A percentile compares a stretch with the other conserved stretches of the same genome.
phyloP scores from a whole-genome alignment of 2,888 invertebrate genomes.

The Conistra vaccinii region DNA sequence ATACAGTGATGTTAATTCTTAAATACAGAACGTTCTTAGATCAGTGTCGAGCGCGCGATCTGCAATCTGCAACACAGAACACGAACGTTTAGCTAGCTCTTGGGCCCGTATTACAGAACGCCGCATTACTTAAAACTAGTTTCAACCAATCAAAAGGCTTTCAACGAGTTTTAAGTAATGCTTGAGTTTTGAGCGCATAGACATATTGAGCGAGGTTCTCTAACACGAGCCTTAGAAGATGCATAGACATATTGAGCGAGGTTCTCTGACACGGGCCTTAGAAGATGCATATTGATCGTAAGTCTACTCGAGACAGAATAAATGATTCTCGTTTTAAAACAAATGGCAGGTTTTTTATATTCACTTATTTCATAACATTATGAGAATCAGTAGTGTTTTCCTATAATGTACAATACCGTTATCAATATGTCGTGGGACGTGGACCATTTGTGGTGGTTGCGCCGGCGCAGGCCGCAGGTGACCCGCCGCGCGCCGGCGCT shows the following conservation, averaged over 20 bases:
- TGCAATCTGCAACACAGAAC: not conserved
- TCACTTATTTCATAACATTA: not conserved
- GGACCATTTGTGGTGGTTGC: not conserved
- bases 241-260: too few relatives aligned
- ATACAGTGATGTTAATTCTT: slow-evolving; percentile 10
- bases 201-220: too few relatives aligned
- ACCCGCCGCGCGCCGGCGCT: slow-evolving; percentile 57
- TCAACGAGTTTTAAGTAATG: too few relatives aligned
- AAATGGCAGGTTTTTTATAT: not conserved
- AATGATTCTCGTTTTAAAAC: not conserved
- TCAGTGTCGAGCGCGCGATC: not conserved
- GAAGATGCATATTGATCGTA: not conserved
- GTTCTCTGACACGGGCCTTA: too few relatives aligned
- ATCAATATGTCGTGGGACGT: not conserved
- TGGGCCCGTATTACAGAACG: too few relatives aligned
- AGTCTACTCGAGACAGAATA: not conserved
- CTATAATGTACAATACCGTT: not conserved
- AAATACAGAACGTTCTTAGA: not conserved
- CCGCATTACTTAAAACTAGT: too few relatives aligned
- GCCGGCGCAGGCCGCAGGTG: slow-evolving; percentile 34
- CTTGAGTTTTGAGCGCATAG: too few relatives aligned
- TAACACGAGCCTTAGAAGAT: too few relatives aligned
- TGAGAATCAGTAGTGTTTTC: not conserved
- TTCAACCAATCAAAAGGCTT: too few relatives aligned
- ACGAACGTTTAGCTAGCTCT: not conserved